Conservation (phyloP, 37 sponge, comb jelly and placozoan species). For the Spongilla lacustris region DNA sequence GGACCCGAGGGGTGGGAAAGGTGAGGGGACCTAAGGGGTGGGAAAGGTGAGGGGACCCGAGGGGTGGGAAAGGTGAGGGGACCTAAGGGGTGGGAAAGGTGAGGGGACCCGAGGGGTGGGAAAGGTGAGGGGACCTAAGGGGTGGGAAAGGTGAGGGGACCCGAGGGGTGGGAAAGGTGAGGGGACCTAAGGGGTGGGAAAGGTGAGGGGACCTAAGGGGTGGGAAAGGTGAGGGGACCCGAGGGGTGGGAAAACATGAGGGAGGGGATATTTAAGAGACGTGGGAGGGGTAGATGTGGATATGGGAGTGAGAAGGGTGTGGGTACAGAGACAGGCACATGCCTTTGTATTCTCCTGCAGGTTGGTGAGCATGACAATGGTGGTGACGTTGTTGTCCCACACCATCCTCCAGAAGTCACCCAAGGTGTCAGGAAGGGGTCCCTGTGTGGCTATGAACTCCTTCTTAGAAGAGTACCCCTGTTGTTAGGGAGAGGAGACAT, state of each 20-base stretch:
- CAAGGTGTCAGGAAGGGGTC: slow-evolving; percentile 81
- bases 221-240: not conserved
- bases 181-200: no score
- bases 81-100: slow-evolving; percentile 23
- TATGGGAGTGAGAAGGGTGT: no score
- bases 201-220: not conserved
- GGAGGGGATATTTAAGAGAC: not conserved
- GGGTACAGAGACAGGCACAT: not conserved
- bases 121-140: no score
- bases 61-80: not conserved
- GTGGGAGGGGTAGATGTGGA: not conserved
- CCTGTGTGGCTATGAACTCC: slow-evolving; percentile 93
- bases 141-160: not conserved
- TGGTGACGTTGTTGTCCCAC: slow-evolving; percentile 67
- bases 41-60: not conserved
- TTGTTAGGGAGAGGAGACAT: not conserved
- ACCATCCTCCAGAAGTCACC: slow-evolving; percentile 91
- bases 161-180: not conserved
- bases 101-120: not conserved
- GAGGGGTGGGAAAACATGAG: not conserved
- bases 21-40: slow-evolving; percentile 37
- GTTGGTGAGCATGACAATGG: slow-evolving; percentile 86
- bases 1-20: not conserved
- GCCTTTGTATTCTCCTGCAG: slow-evolving; percentile 64
- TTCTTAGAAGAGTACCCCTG: slow-evolving; percentile 74